Base-by-base conservation (phyloP, 2,113 vertebrate genomes). In the Rhadina sibilatrix region DNA sequence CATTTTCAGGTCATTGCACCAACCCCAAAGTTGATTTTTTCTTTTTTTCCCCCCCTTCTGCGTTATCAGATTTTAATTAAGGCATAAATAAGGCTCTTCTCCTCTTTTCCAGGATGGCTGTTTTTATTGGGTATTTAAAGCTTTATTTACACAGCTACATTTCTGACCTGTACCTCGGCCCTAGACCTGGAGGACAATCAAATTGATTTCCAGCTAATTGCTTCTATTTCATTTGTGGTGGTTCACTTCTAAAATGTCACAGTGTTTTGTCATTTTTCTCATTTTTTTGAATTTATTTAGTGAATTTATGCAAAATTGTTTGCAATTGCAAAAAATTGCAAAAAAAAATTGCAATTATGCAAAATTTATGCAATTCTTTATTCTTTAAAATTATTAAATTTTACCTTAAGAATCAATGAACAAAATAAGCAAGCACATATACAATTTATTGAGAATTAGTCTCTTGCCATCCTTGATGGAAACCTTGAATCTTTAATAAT, bases 171-270 rank as follows among this genome's bases (percentile, higher is more conserved):
- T 65, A 85, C 65, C 66, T 61, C 63, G 69, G 82, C 46, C 50
- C 75, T 65, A 23, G 50, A 86, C 49, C 59, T 83, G 35, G 15
- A 90, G 78, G 57, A 93, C 22, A 77, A 61, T 15, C 19, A 6
- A 61, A 88, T 53, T 76, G 53, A 69, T 90, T 95, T 91, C 83
- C 69, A 79, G 37, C 70, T 93, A 85, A 87, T 90, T 93, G n/a
- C 24, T 71, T 83, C 70, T 47, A 9, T 82, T 91, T 91, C 15
- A 60, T 76, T 82, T 52, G 11, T n/a, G 69, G 28, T 1, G 22
- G 21, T 87, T 89, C 4, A 40, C 22, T 75, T 78, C 22, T 54
- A 38, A 87, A 74, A 70, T 63, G 44, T 47, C 44, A 70, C 61
- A 74, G 38, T 38, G 4, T 63, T 87, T 65, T 54, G 33, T 63